Evolutionary conservation across 2,888 invertebrate genomes (phyloP), one percentile per base, ranked within the genome.

Genomic region (Tenodera sinensis): DNA sequence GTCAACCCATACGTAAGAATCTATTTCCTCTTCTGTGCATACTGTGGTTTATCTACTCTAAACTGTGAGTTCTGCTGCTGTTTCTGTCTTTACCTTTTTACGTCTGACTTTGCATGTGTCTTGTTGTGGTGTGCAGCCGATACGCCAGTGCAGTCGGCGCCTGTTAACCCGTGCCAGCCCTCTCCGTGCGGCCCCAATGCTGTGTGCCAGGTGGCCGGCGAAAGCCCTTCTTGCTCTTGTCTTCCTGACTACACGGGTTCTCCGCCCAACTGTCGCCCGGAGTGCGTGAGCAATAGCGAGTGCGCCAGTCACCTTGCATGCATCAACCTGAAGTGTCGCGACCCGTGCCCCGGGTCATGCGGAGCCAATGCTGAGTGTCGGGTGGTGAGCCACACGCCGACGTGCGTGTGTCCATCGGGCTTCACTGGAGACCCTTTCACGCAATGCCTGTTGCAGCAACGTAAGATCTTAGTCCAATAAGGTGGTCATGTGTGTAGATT

Each of bases 181-280:
- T 95, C 95, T 83, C 96, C 96, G 12, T 96, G 96, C 92, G 96
- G 96, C 89, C 95, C 95, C 3, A 96, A 96, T 92, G 94, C 96
- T 83, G 92, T 95, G 91, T 96, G 96, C 92, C 94, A 94, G 92
- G 93, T 94, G 87, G 93, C 95, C 85, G 93, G 94, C 84, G 94
- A 94, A 91, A 92, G 93, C 20, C 94, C 95, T 1, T 94, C 94
- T 28, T 95, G 95, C 91, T 94, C 94, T 28, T 95, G 95, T 92
- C 91, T 94, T 54, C 92, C 93, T 28, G 93, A 93, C 91, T 94
- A 93, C 90, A 92, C 91, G 9, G 94, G 94, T 30, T 93, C 90
- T 86, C 92, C 91, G 89, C 91, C 54, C 91, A 95, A 96, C 90
- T 95, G 95, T 91, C 92, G 93, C 91, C 93, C 93, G 20, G 93